These are phyloP conservation scores for mouse (Mus musculus) DNA, from an alignment of 2,113 vertebrate genomes.

Conservation along the genomic window GRCm39 chr4:108895501-108896000, in stretches of 20 bases:
- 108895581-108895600: neutral
- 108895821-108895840: neutral
- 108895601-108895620: conserved; percentile 19
- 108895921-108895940: conserved; percentile 43
- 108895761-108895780: neutral
- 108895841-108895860: conserved; percentile 29
- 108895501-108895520: no score
- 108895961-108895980: conserved; percentile 17
- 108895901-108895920: conserved; percentile 31
- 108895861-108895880: conserved; percentile 43
- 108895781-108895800: neutral
- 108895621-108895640: conserved; percentile 22
- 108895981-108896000: conserved; percentile 19
- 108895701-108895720: neutral
- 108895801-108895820: neutral
- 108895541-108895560: neutral
- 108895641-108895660: conserved; percentile 6
- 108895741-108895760: conserved; percentile 1
- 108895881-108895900: conserved; percentile 33
- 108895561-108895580: conserved; percentile 36
- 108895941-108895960: conserved; percentile 32
- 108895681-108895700: conserved; percentile 7
- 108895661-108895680: conserved; percentile 49
- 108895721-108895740: neutral
- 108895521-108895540: no score